phyloP scores from a whole-genome alignment of 2,113 vertebrate genomes.

The Gymnobelideus leadbeateri region DNA sequence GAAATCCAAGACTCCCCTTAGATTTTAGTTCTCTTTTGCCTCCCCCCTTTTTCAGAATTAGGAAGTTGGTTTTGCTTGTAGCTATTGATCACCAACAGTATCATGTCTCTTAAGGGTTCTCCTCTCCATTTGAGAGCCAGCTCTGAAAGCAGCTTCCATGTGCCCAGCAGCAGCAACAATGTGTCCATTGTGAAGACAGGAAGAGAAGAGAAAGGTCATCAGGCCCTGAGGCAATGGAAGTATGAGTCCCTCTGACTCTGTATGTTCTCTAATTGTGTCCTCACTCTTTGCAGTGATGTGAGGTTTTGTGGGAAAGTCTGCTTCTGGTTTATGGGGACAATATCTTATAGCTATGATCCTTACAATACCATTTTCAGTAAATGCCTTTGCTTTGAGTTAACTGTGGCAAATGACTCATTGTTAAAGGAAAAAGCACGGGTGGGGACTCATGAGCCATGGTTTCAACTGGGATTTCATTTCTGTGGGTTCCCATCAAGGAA shows the following conservation, averaged over 20 bases:
- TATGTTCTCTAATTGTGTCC: too few species aligned
- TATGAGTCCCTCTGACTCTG: not conserved
- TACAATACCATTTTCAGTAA: not conserved
- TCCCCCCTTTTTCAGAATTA: too few species aligned
- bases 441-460: not conserved
- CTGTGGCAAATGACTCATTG: not conserved
- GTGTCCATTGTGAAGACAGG: not conserved
- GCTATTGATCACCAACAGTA: too few species aligned
- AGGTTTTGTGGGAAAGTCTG: too few species aligned
- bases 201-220: not conserved
- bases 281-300: too few species aligned
- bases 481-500: not conserved
- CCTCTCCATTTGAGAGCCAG: not conserved
- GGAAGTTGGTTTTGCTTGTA: too few species aligned
- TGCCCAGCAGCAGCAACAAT: not conserved
- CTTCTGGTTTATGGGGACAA: too few species aligned
- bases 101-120: too few species aligned
- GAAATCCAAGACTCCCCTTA: too few species aligned
- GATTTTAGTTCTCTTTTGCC: too few species aligned
- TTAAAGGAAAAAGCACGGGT: not conserved
- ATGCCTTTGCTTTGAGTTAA: not conserved
- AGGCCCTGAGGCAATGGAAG: not conserved
- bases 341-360: too few species aligned
- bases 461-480: not conserved
- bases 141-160: not conserved